Evolutionary conservation across 1,140 invertebrate species (phyloP).

Genomic region (Ips nitidus): DNA sequence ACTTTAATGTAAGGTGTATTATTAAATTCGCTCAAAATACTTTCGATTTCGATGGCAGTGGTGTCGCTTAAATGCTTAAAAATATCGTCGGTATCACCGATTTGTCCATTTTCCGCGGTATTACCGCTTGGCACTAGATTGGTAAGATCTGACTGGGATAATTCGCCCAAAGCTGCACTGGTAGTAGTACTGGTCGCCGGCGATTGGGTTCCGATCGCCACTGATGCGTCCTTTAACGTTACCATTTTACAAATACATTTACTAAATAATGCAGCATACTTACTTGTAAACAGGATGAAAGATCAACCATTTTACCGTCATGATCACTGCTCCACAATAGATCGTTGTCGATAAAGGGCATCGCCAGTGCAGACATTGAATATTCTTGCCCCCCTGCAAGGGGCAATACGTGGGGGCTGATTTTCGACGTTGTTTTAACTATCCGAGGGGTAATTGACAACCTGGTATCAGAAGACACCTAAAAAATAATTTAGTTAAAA

Average conservation of each 20-base stretch:
- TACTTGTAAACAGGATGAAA: constrained; percentile 84
- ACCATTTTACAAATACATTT: background rate
- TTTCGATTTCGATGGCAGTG: constrained; percentile 62
- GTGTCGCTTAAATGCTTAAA: constrained; percentile 70
- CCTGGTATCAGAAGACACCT: constrained; percentile 32
- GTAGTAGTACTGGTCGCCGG: constrained; percentile 38
- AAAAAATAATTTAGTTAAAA: constrained; percentile 6
- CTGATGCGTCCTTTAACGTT: constrained; percentile 52
- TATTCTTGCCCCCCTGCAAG: constrained; percentile 29
- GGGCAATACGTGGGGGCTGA: constrained; percentile 25
- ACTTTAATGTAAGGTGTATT: constrained; percentile 56
- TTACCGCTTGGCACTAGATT: constrained; percentile 61
- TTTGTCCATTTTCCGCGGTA: constrained; percentile 48
- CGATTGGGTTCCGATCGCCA: constrained; percentile 50
- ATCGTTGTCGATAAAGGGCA: constrained; percentile 94
- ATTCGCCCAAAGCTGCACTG: constrained; percentile 57
- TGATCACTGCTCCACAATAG: constrained; percentile 88
- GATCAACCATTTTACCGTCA: constrained; percentile 88
- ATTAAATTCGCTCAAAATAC: constrained; percentile 57
- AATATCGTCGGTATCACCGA: constrained; percentile 68
- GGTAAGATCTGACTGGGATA: constrained; percentile 68
- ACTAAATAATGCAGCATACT: constrained; percentile 1
- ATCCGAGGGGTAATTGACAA: constrained; percentile 18
- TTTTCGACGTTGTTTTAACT: constrained; percentile 10
- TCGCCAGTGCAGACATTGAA: constrained; percentile 66